phyloP scores from a whole-genome alignment of 2,113 vertebrate genomes.

The Laticauda colubrina region DNA sequence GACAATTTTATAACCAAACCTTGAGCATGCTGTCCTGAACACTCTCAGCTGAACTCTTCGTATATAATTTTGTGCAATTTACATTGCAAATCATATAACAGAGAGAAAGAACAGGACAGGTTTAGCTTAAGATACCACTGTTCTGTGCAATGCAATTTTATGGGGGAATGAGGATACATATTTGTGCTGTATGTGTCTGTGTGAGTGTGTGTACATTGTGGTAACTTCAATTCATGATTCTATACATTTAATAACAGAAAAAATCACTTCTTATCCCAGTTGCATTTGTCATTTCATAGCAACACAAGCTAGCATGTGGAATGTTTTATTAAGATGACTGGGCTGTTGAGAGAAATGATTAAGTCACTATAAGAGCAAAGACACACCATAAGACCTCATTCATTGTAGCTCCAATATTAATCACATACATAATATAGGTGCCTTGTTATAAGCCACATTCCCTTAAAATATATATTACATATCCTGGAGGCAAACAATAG shows the following conservation, averaged over 20 bases:
- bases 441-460: slow-evolving; percentile 72
- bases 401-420: slow-evolving; percentile 78
- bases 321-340: slow-evolving; percentile 80
- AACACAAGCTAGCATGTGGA: slow-evolving; percentile 63
- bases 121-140: slow-evolving; percentile 25
- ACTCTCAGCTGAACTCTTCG: slow-evolving; percentile 45
- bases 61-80: background rate
- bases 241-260: slow-evolving; percentile 60
- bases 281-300: slow-evolving; percentile 72
- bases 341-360: slow-evolving; percentile 77
- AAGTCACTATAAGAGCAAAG: slow-evolving; percentile 79
- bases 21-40: slow-evolving; percentile 6
- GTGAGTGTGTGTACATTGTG: slow-evolving; percentile 39
- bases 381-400: slow-evolving; percentile 76
- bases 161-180: background rate
- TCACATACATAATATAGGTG: slow-evolving; percentile 82
- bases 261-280: slow-evolving; percentile 65
- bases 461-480: slow-evolving; percentile 79
- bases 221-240: slow-evolving; percentile 67
- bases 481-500: slow-evolving; percentile 71
- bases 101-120: background rate
- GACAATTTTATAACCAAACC: slow-evolving; percentile 33
- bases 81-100: slow-evolving; percentile 26
- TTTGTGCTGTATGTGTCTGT: slow-evolving; percentile 29
- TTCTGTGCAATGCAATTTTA: slow-evolving; percentile 30